Evolutionary conservation across 1,140 invertebrate genomes (phyloP).

Genomic region (Metaphire vulgaris): DNA sequence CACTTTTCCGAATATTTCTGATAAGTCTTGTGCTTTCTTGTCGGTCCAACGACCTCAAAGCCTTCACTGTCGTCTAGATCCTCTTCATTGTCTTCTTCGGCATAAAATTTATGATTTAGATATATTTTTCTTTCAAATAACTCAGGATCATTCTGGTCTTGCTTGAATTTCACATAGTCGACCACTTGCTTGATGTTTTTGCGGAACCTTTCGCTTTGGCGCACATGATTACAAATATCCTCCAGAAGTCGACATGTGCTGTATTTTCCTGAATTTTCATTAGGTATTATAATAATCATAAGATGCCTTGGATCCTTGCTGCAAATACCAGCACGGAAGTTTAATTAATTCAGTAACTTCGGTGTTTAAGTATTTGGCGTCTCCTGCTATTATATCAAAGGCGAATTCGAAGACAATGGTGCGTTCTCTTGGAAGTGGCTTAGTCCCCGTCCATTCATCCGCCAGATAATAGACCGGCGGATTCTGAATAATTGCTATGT

Average conservation of each 20-base stretch:
- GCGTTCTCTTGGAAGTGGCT: neutral
- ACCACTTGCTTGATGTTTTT: neutral
- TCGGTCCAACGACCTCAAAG: neutral
- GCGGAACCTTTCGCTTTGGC: neutral
- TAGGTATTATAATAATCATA: neutral
- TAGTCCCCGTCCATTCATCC: neutral
- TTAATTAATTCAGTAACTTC: neutral
- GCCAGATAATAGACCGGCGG: neutral
- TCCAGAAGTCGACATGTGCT: neutral
- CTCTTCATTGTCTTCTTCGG: neutral
- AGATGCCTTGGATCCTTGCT: neutral
- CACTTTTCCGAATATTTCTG: neutral
- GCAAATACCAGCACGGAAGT: neutral
- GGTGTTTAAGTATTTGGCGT: neutral
- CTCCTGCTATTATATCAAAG: neutral
- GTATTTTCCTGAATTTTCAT: neutral
- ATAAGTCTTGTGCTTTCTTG: neutral
- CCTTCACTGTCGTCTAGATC: neutral
- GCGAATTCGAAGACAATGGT: neutral
- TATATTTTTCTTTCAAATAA: neutral
- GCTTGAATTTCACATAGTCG: neutral
- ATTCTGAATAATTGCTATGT: neutral
- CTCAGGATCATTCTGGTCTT: neutral
- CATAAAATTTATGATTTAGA: neutral
- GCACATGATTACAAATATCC: too few species aligned